Conservation (phyloP, 1,140 invertebrate species). For the Papilio machaon region DNA sequence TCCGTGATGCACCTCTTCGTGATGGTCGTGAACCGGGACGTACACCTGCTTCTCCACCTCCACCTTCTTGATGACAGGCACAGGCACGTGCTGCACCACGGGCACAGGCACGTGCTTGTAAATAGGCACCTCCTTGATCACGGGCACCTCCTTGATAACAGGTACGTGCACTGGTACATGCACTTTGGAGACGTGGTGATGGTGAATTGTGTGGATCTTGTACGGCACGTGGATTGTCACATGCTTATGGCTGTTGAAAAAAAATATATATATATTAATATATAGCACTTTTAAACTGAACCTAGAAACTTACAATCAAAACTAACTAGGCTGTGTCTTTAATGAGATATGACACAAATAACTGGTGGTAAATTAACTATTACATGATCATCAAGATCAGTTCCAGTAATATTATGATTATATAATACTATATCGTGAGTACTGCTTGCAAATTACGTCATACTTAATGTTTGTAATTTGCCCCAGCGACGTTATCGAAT, state of each 20-base stretch:
- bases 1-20: constrained; percentile 66
- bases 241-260: constrained; percentile 82
- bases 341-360: background rate
- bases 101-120: constrained; percentile 71
- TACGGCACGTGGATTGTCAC: constrained; percentile 84
- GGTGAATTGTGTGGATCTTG: constrained; percentile 84
- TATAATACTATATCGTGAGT: background rate
- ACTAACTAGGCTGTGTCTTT: too few species aligned
- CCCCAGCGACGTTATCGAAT: background rate
- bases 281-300: background rate
- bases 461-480: constrained; percentile 1
- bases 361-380: background rate
- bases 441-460: background rate
- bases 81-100: constrained; percentile 67
- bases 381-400: background rate
- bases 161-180: constrained; percentile 81
- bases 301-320: background rate
- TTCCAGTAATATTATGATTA: background rate
- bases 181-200: constrained; percentile 84
- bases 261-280: constrained; percentile 33
- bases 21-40: constrained; percentile 66
- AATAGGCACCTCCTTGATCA: constrained; percentile 73
- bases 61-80: constrained; percentile 75
- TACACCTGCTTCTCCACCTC: constrained; percentile 74
- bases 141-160: constrained; percentile 72